phyloP scores from a whole-genome alignment of 2,797 vertebrate species.

The Scomberomorus guttatus region DNA sequence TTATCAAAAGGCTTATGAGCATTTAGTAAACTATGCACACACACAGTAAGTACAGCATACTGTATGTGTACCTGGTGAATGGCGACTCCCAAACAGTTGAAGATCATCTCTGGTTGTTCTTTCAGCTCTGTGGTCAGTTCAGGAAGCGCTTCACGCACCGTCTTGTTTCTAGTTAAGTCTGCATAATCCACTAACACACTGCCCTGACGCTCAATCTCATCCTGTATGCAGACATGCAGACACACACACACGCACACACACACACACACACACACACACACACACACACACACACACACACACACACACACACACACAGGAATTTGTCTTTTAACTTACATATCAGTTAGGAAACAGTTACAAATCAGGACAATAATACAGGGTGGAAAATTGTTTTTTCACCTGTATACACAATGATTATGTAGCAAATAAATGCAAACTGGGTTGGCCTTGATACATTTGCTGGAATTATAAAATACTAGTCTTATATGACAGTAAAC shows the following conservation, averaged over 20 bases:
- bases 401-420: not conserved
- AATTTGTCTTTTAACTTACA: not conserved
- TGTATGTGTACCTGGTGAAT: conserved; percentile 91
- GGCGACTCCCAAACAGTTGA: conserved; percentile 94
- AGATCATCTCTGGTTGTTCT: conserved; percentile 92
- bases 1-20: no score
- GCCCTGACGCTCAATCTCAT: conserved; percentile 98
- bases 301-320: not conserved
- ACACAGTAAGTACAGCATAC: not conserved
- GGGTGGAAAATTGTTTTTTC: no score
- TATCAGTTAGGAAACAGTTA: not conserved
- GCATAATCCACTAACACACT: conserved; percentile 96
- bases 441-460: no score
- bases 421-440: no score
- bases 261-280: no score
- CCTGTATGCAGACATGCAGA: conserved; percentile 77
- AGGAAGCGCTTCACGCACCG: conserved; percentile 81
- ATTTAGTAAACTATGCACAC: not conserved
- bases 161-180: conserved; percentile 86
- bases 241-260: not conserved
- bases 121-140: conserved; percentile 87
- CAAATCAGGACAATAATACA: not conserved
- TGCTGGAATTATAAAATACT: no score
- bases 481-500: no score
- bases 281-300: no score